A percentile compares a stretch with the other conserved stretches of the same genome.
phyloP scores from a whole-genome alignment of 1,140 invertebrate genomes.

The Papilio glaucus region DNA sequence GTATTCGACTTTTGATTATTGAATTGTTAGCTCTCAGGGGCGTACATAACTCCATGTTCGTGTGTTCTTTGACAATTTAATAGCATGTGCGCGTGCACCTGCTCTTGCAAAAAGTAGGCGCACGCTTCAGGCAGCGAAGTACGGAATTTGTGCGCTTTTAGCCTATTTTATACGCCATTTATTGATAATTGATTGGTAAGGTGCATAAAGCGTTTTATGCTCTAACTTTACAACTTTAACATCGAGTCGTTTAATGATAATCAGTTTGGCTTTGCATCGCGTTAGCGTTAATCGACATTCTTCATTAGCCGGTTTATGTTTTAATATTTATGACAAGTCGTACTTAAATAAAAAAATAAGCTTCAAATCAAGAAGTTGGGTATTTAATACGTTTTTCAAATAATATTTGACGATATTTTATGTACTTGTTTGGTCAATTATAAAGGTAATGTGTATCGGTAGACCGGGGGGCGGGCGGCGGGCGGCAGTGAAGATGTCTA shows the following conservation, averaged over 20 bases:
- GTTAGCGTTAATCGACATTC: constrained; percentile 27
- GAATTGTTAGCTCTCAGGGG: constrained; percentile 65
- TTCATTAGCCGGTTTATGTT: constrained; percentile 28
- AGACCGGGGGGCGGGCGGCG: constrained; percentile 5
- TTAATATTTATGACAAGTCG: constrained; percentile 1
- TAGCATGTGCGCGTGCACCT: constrained; percentile 80
- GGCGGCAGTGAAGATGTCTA: constrained; percentile 52
- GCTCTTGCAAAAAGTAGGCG: constrained; percentile 78
- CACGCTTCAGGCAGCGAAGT: constrained; percentile 77
- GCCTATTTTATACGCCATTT: constrained; percentile 80
- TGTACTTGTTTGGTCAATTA: neutral
- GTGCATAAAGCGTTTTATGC: constrained; percentile 62
- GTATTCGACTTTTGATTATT: constrained; percentile 68
- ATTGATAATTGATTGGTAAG: constrained; percentile 79
- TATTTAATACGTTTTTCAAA: neutral
- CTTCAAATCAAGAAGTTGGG: constrained; percentile 6
- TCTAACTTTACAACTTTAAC: constrained; percentile 30
- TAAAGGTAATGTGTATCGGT: constrained; percentile 24
- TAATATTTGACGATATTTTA: constrained; percentile 5
- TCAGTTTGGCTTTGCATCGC: constrained; percentile 16
- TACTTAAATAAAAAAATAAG: constrained; percentile 8
- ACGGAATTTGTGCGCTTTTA: constrained; percentile 76
- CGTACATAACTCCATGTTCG: constrained; percentile 55
- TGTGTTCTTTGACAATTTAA: constrained; percentile 81
- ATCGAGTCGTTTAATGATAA: constrained; percentile 27